Conservation (phyloP, 2,797 vertebrate genomes). For the Tiaroga cobitis region DNA sequence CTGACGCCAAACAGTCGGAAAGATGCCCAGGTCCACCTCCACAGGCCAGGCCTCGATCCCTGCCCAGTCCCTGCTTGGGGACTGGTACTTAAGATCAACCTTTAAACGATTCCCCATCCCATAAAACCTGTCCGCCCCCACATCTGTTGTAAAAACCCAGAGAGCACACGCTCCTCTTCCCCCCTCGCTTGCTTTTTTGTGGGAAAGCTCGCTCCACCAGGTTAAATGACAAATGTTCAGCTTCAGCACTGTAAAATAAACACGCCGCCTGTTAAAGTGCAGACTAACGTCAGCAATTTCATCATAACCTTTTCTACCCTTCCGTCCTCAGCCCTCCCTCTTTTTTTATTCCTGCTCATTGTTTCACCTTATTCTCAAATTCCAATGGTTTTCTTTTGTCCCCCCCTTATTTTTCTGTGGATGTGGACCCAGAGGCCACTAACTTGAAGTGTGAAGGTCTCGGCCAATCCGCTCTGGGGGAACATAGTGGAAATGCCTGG, state of each 20-base stretch:
- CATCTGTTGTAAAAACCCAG: constrained; percentile 71
- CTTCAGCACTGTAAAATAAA: constrained; percentile 74
- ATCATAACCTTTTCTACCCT: constrained; percentile 62
- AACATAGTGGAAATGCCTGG: constrained; percentile 79
- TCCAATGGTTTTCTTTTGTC: neutral
- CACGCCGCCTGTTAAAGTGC: constrained; percentile 68
- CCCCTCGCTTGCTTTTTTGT: constrained; percentile 56
- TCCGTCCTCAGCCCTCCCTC: constrained; percentile 16
- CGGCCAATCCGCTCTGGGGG: constrained; percentile 69
- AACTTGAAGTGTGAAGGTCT: constrained; percentile 46
- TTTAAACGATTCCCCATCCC: constrained; percentile 76
- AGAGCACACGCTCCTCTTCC: constrained; percentile 31
- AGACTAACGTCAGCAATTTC: constrained; percentile 75
- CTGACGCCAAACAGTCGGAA: constrained; percentile 72
- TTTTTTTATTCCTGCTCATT: neutral
- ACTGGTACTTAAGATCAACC: constrained; percentile 75
- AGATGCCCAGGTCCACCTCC: constrained; percentile 67
- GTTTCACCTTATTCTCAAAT: constrained; percentile 59
- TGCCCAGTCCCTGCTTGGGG: constrained; percentile 67
- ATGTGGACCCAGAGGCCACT: constrained; percentile 55
- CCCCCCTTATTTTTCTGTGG: constrained; percentile 59
- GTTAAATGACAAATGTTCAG: constrained; percentile 77
- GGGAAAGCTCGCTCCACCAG: constrained; percentile 69
- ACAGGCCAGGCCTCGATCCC: constrained; percentile 66
- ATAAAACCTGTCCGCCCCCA: constrained; percentile 73